Conservation (phyloP, 2,797 vertebrate genomes). For the Tragelaphus oryx region DNA sequence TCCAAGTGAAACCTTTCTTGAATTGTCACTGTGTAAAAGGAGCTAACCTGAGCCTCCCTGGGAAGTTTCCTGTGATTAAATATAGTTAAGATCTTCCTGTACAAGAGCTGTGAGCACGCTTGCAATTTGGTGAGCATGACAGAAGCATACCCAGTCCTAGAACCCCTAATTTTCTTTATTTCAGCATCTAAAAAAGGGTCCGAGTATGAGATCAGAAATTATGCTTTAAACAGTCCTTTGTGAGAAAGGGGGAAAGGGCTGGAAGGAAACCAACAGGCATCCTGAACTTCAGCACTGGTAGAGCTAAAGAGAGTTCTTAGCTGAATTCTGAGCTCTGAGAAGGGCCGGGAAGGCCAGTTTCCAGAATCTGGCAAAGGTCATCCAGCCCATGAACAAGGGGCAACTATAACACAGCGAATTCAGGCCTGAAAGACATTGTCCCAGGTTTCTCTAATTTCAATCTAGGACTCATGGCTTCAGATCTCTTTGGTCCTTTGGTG, state of each 20-base stretch:
- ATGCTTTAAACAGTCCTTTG: conserved; percentile 31
- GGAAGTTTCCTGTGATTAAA: conserved; percentile 46
- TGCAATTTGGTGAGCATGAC: conserved; percentile 41
- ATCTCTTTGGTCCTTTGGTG: not conserved
- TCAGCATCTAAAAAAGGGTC: conserved; percentile 47
- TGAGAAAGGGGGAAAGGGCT: not conserved
- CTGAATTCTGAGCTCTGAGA: not conserved
- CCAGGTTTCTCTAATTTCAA: not conserved
- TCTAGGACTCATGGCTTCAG: not conserved
- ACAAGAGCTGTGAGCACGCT: not conserved
- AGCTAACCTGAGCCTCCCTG: conserved; percentile 22
- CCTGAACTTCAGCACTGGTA: not conserved
- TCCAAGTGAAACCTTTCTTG: not conserved
- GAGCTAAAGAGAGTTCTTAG: not conserved
- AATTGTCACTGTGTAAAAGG: not conserved
- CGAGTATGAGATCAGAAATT: conserved; percentile 42
- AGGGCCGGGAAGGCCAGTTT: accelerated
- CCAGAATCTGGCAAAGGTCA: not conserved
- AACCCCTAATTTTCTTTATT: conserved; percentile 68
- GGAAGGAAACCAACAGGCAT: not conserved
- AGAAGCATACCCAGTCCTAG: not conserved
- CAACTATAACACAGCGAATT: not conserved
- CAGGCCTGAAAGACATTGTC: not conserved
- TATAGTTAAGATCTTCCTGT: conserved; percentile 24
- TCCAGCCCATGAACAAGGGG: accelerated